Conservation (phyloP, 2,113 vertebrate species). For the Oreocharis arfaki region DNA sequence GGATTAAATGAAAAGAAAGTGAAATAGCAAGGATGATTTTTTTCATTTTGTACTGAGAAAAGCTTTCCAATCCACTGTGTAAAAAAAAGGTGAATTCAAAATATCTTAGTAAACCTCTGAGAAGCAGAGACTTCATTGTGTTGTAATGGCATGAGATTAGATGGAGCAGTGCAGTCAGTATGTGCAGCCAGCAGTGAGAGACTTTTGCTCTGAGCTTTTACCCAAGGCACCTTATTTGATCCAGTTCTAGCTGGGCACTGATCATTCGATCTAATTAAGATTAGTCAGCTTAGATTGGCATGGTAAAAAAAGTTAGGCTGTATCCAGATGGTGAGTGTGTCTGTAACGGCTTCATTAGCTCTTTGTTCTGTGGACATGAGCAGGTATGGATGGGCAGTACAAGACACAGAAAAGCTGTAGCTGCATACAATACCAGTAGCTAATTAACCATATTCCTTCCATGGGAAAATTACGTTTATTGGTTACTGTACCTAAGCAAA, state of each 20-base stretch:
- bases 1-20: slow-evolving; percentile 5
- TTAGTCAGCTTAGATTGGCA: background rate
- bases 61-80: background rate
- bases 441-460: background rate
- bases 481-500: background rate
- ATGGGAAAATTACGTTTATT: background rate
- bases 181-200: background rate
- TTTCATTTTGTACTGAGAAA: background rate
- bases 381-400: background rate
- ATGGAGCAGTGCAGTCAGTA: background rate
- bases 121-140: background rate
- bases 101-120: background rate
- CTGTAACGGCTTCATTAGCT: background rate
- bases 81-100: background rate
- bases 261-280: background rate
- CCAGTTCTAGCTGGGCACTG: background rate
- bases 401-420: background rate
- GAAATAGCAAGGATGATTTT: background rate
- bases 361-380: background rate
- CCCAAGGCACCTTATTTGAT: background rate
- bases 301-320: background rate
- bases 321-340: background rate
- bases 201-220: background rate
- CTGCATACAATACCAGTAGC: background rate
- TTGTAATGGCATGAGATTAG: background rate